Conservation (phyloP, 2,888 invertebrate genomes). For the Ophonus ardosiacus region DNA sequence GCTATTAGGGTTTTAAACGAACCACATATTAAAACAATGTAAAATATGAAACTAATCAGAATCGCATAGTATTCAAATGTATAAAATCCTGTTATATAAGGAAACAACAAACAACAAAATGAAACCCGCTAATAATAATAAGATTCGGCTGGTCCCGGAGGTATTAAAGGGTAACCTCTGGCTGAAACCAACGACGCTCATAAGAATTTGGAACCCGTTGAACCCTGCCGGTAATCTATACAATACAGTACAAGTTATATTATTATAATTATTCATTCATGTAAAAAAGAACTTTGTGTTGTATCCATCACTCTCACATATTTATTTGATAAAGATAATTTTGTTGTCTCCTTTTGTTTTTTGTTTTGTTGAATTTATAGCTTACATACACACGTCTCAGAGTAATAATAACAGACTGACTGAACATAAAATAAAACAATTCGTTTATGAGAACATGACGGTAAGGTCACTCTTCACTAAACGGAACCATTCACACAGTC, state of each 20-base stretch:
- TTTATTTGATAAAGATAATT: slow-evolving; percentile 63
- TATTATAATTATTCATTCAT: slow-evolving; percentile 67
- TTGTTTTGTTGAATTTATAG: slow-evolving; percentile 45
- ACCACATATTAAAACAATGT: slow-evolving; percentile 47
- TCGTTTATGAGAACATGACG: slow-evolving; percentile 41
- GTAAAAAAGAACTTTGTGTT: slow-evolving; percentile 71
- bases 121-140: slow-evolving; percentile 14
- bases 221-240: slow-evolving; percentile 73
- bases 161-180: slow-evolving; percentile 66
- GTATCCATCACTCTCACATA: slow-evolving; percentile 65
- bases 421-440: slow-evolving; percentile 58
- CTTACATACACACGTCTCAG: slow-evolving; percentile 64
- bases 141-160: slow-evolving; percentile 59
- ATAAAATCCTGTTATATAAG: not conserved
- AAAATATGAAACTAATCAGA: slow-evolving; percentile 17
- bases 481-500: slow-evolving; percentile 64
- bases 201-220: slow-evolving; percentile 69
- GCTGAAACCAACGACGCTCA: slow-evolving; percentile 54
- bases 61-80: slow-evolving; percentile 14
- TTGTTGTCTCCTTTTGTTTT: slow-evolving; percentile 44
- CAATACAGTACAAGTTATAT: not conserved
- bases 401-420: slow-evolving; percentile 61
- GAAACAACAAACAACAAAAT: slow-evolving; percentile 4
- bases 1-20: slow-evolving; percentile 66
- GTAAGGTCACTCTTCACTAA: slow-evolving; percentile 44